These are phyloP conservation scores for Apeltes quadracus DNA, from an alignment of 2,113 vertebrate genomes.

Conservation along the genomic window DNA sequence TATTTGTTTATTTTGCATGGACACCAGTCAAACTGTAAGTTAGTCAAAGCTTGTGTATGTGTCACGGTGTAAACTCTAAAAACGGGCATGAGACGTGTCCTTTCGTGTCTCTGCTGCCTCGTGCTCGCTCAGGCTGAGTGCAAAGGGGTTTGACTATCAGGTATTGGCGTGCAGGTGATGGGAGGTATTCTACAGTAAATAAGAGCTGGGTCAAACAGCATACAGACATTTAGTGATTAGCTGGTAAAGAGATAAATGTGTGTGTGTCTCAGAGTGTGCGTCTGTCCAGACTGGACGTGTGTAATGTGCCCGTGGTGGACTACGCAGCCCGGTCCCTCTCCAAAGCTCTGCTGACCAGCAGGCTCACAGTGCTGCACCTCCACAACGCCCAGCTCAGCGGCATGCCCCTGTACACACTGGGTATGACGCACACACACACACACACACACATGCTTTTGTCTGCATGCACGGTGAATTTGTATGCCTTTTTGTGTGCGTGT, in stretches of 20 bases:
- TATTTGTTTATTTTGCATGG: too few species aligned
- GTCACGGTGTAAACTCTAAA: too few species aligned
- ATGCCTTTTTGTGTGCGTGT: background rate
- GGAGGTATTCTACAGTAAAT: too few species aligned
- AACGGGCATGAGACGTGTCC: too few species aligned
- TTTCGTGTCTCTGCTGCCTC: too few species aligned
- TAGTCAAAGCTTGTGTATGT: too few species aligned
- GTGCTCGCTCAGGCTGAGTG: too few species aligned
- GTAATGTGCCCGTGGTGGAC: conserved; percentile 74
- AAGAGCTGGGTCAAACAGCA: too few species aligned
- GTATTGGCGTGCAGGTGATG: too few species aligned
- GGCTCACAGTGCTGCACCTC: conserved; percentile 77
- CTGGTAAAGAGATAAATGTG: background rate
- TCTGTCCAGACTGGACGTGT: conserved; percentile 77
- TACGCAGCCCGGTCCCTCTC: conserved; percentile 72
- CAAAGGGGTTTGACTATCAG: too few species aligned
- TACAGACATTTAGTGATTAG: too few species aligned
- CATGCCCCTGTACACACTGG: conserved; percentile 78
- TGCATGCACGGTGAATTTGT: background rate
- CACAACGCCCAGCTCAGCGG: conserved; percentile 79
- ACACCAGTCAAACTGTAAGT: too few species aligned
- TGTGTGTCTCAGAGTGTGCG: conserved; percentile 76
- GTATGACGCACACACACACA: conserved; percentile 53
- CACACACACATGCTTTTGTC: conserved; percentile 16
- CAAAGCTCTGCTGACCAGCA: conserved; percentile 76